Evolutionary conservation across 2,113 vertebrate species (phyloP), one percentile per base, ranked within the genome.

Genomic region (Lathamus discolor): DNA sequence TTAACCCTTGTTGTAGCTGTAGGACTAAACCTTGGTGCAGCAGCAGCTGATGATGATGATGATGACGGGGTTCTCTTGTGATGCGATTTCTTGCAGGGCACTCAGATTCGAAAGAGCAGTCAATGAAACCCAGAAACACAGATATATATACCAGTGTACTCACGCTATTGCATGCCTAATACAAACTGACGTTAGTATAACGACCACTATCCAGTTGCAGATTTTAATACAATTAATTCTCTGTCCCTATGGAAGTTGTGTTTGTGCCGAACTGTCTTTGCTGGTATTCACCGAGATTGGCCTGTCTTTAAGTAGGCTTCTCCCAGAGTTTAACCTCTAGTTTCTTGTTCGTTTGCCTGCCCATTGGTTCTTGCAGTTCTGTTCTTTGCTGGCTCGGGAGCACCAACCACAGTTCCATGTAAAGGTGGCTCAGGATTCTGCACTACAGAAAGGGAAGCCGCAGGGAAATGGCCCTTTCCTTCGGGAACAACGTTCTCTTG

Each of bases 151-250:
- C 95, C 96, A 92, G 92, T 98, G 96, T 98, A 98, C 97, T 98
- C 98, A 97, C 98, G 92, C 98, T 98, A 97, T 98, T 98, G 99
- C 98, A 99, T 99, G 99, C 98, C 97, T 98, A 98, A 96, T 96
- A 97, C 97, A 97, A 96, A 97, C 98, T 97, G 95, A 95, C 90
- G 96, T 96, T 95, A 98, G 95, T 97, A 90, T 97, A 97, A 97
- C 96, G 97, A 74, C 96, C 96, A 77, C 41, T 98, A 97, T 97
- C 94, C 19, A 97, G 96, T 96, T 63, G 92, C 96, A 96, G 97
- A 91, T 98, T 97, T 98, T 95, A 97, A 97, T 94, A 81, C 93
- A 69, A 89, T 96, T 96, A 59, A 35, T 59, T 59, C 57, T 95
- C 97, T 95, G 96, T 97, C 96, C 95, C 96, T 97, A 96, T 98